phyloP scores from a whole-genome alignment of 2,113 vertebrate genomes.

The Pseudorhombus dupliciocellatus region DNA sequence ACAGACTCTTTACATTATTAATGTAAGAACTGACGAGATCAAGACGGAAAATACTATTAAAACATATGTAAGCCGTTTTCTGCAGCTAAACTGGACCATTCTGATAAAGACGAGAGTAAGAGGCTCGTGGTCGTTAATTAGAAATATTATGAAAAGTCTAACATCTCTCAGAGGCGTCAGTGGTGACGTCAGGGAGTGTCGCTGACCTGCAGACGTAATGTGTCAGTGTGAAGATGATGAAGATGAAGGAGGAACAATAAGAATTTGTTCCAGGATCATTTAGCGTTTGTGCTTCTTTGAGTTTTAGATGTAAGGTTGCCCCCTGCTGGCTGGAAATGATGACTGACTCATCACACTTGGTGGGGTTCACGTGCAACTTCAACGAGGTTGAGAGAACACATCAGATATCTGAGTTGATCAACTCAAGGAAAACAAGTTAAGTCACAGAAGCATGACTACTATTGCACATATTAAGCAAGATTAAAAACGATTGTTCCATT shows the following conservation, averaged over 20 bases:
- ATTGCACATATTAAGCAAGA: no score
- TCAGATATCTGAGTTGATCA: neutral
- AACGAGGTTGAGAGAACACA: neutral
- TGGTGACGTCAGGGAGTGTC: no score
- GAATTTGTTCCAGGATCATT: neutral
- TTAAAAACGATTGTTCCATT: no score
- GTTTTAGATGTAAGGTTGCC: constrained; percentile 39
- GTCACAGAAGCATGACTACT: no score
- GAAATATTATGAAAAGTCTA: no score
- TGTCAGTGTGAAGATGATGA: neutral
- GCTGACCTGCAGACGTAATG: no score
- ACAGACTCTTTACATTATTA: neutral
- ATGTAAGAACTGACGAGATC: neutral
- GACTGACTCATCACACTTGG: neutral
- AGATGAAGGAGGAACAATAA: neutral
- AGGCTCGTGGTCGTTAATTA: no score
- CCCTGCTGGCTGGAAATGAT: constrained; percentile 56
- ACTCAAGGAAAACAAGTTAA: no score
- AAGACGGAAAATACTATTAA: no score
- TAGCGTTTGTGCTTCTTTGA: neutral
- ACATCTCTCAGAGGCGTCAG: no score
- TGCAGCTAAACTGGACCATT: no score
- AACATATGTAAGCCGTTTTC: neutral
- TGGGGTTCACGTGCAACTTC: neutral
- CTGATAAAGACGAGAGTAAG: neutral